A percentile compares a stretch with the other conserved stretches of the same genome.
These are phyloP conservation scores for Mormoops blainvillei DNA, from an alignment of 2,113 vertebrate genomes.

Conservation along the genomic window DNA sequence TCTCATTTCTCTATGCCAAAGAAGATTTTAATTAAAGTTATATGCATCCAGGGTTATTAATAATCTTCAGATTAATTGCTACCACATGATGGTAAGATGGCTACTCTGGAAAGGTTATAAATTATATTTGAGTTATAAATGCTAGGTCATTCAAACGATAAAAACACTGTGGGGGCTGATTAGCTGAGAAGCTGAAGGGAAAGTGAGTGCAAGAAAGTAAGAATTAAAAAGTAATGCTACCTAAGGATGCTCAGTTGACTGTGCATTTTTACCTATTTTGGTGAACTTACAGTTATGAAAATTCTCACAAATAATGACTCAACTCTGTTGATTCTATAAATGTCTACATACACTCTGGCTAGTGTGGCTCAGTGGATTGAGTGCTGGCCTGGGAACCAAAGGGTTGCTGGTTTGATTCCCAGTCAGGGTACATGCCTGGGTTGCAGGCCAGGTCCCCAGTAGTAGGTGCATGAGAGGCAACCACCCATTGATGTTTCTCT, in stretches of 20 bases:
- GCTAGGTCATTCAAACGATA: constrained; percentile 17
- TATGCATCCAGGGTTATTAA: constrained; percentile 66
- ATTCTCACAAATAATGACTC: background rate
- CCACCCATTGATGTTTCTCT: no score
- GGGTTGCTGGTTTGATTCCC: no score
- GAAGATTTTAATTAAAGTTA: constrained; percentile 72
- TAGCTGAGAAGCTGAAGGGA: constrained; percentile 33
- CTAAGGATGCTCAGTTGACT: background rate
- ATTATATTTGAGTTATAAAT: constrained; percentile 67
- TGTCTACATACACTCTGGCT: background rate
- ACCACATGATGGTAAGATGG: constrained; percentile 70
- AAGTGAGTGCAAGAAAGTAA: constrained; percentile 19
- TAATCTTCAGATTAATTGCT: constrained; percentile 75
- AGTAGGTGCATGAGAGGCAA: no score
- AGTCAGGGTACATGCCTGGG: no score
- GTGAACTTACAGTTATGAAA: background rate
- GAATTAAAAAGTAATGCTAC: background rate
- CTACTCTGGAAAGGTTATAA: constrained; percentile 67
- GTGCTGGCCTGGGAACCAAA: no score
- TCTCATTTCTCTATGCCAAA: constrained; percentile 65
- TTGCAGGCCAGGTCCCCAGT: no score
- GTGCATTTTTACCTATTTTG: background rate
- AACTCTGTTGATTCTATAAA: background rate
- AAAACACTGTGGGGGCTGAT: background rate
- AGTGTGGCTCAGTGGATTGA: no score